Base-by-base conservation (phyloP, 37 sponge, comb jelly and placozoan genomes). In the Axinella damicornis region DNA sequence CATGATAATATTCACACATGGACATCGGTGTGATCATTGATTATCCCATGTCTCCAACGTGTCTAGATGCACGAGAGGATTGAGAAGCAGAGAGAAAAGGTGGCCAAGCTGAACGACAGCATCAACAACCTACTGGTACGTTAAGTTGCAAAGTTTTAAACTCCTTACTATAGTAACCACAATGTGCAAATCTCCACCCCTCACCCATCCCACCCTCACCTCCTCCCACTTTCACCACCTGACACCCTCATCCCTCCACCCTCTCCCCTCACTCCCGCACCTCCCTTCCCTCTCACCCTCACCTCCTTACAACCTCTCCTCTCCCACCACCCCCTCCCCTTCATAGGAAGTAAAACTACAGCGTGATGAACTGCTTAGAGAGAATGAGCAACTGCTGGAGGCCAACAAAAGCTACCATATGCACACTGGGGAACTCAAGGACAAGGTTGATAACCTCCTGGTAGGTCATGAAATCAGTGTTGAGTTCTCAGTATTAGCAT, bases 391-490 rank as follows among this genome's bases (percentile, higher is more conserved):
- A 57, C 63, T 89, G 46, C 32, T 34, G 27, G 79, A 74, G 39
- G 79, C 79, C 27, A 89, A 89, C 59, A 66, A 72, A 38, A 66
- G 72, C 35, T 89, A 89, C 40, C 30, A 57, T 5, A 18, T 27
- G 53, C 76, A 82, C 35, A 84, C 85, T 15, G 28, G 12, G 35
- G 84, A 89, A 58, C 78, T 89, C 31, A 83, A 78, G 58, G 53
- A 68, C 18, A 67, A 34, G 9, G 78, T 89, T 65, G 33, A 64
- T n/a, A 24, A 30, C 5, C 65, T 83, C 2, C 14, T 76, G 70
- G 89, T 89, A 27, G 6, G 46, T 46, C 9, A 9, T 12, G 46
- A 4, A 46, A 46, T 46, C 9, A 46, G 46, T 46, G 9, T 9
- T 9, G 9, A 9, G 46, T 46, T 46, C 46, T 46, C 9, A 46